phyloP scores from a whole-genome alignment of 2,113 vertebrate species.

The Stigmatopora argus region DNA sequence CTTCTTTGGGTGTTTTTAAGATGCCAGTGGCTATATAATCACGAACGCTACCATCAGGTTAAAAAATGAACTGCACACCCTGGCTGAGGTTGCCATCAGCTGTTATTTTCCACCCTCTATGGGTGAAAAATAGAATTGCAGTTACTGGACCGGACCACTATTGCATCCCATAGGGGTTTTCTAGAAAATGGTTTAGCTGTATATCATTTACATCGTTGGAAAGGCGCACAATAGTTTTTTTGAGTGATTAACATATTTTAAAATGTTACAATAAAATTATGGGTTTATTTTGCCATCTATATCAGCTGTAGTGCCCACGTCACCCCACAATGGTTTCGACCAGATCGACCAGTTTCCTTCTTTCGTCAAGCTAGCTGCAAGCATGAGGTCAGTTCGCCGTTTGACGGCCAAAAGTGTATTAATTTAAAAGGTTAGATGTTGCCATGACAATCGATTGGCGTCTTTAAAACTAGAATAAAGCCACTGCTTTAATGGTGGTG shows the following conservation, averaged over 20 bases:
- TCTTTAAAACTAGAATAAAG: not conserved
- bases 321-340: constrained; percentile 38
- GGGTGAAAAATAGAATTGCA: not conserved
- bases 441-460: fast-evolving
- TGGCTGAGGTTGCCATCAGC: not conserved
- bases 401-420: not conserved
- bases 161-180: not conserved
- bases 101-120: constrained; percentile 9
- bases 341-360: constrained; percentile 8
- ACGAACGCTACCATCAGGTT: not conserved
- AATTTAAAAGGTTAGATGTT: not conserved
- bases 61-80: not conserved
- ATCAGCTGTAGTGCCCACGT: not conserved
- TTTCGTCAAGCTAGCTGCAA: constrained; percentile 34
- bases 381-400: constrained; percentile 49
- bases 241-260: not conserved
- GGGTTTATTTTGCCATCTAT: fast-evolving
- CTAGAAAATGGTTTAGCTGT: not conserved
- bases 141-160: constrained; percentile 31
- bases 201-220: too few relatives aligned
- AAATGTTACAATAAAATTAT: not conserved
- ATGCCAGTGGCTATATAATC: not conserved
- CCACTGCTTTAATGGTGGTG: not conserved
- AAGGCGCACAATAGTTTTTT: not conserved
- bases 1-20: not conserved